Evolutionary conservation across 2,888 invertebrate genomes (phyloP), one percentile per base, ranked within the genome.

Genomic region (Hypolimnas misippus): DNA sequence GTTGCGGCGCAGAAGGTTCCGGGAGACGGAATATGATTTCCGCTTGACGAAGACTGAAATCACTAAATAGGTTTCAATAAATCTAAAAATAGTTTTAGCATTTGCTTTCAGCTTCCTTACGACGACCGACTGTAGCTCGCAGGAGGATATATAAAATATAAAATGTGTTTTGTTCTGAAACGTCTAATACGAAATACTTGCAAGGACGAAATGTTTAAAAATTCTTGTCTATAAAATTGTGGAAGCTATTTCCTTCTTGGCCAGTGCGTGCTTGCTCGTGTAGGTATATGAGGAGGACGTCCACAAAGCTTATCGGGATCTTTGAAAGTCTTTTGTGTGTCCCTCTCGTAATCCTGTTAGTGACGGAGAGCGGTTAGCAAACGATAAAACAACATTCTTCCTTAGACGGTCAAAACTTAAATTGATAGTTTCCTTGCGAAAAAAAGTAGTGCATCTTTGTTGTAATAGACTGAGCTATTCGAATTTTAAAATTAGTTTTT

Each of bases 281-380:
- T 46, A 1, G 4, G n/a, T n/a, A 4, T n/a, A 42, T 16, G 17
- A 1, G 17, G 17, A 42, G 46, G 21, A 46, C n/a, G 14, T 57
- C 35, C 54, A 62, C 59, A 66, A 65, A 68, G 67, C 66, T 65
- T 70, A 72, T 70, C 67, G 69, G 68, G 66, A 64, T 67, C 73
- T 73, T 69, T 72, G 68, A 72, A 67, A 66, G 62, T 70, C 73
- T 76, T 76, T 75, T 75, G 76, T 73, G 71, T 65, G 66, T 66
- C 62, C 65, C 66, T 64, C 61, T 62, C 65, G 70, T 76, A 76
- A 76, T 69, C 64, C 69, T 74, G 77, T 78, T 77, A 76, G 67
- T 66, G 75, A 73, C 73, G 72, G 70, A 67, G 71, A 68, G 71
- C 70, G 66, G 66, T 55, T 67, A 58, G 62, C 66, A 66, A 70